Base-by-base conservation (phyloP, 2,888 invertebrate genomes). In the Limnephilus lunatus region DNA sequence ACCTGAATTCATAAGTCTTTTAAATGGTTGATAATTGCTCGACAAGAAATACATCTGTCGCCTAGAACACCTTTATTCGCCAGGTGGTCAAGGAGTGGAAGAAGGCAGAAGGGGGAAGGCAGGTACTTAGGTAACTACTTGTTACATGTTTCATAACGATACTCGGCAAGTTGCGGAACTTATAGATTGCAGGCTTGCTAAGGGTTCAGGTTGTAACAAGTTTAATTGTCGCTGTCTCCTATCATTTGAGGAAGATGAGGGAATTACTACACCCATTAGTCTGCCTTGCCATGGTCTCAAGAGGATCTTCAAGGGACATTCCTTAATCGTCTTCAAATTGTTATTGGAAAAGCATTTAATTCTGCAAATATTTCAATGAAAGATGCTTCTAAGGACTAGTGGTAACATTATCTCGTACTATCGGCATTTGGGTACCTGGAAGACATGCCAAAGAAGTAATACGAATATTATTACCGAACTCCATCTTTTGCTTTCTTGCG, bases 41-140 rank as follows among this genome's bases (percentile, higher is more conserved):
- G 82, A n/a, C 81, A 48, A 5, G 89, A 30, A 44, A 89, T 81
- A 39, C 89, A 89, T 89, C 89, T 89, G 89, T 89, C 89, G 44
- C 44, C 12, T 86, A 86, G 86, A 48, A 86, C 44, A 86, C 30
- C 53, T 68, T 68, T 68, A 25, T 68, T 68, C 19, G 25, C 53
- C 53, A 68, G 53, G 25, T 68, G 53, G 53, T 68, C 25, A 68
- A 68, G 15, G 19, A 14, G 53, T 19, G 19, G 19, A 68, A 19
- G 53, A 68, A 19, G 53, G 7, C 25, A 68, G 53, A 68, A 68
- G 53, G 53, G 12, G 14, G 53, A 68, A 68, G 53, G 53, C 7
- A 7, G 53, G 53, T 19, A 25, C 19, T 5, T 68, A 25, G 7
- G 25, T 68, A 19, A 19, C 15, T 48, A 2, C 48, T 15, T 48